Conservation (phyloP, 1,140 invertebrate species). For the Pemphigus obesinymphae region DNA sequence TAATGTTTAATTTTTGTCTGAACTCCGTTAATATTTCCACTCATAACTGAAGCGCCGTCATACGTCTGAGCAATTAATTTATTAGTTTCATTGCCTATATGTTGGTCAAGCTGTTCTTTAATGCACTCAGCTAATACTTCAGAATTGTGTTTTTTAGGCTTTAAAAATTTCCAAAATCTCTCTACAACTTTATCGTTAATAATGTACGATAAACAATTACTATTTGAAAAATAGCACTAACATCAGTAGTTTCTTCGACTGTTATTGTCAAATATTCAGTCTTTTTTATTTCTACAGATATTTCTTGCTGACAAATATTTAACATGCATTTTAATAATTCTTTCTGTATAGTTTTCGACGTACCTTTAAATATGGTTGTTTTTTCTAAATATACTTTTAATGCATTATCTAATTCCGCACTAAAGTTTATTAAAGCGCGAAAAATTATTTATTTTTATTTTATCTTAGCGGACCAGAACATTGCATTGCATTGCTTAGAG, state of each 20-base stretch:
- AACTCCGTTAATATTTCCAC: constrained; percentile 11
- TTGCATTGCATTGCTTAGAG: too few relatives aligned
- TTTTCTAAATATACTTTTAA: too few relatives aligned
- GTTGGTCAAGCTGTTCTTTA: not conserved
- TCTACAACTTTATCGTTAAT: not conserved
- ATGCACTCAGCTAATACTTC: not conserved
- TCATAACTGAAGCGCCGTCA: not conserved
- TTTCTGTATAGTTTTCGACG: too few relatives aligned
- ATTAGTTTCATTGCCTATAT: not conserved
- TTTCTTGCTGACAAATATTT: too few relatives aligned
- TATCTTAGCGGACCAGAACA: too few relatives aligned
- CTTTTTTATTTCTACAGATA: too few relatives aligned
- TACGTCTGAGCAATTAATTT: not conserved
- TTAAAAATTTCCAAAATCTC: not conserved
- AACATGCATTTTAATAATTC: too few relatives aligned
- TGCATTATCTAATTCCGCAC: too few relatives aligned
- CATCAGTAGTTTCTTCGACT: not conserved
- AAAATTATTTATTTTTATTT: too few relatives aligned
- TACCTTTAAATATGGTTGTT: too few relatives aligned
- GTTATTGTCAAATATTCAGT: not conserved
- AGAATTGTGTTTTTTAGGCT: not conserved
- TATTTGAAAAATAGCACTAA: not conserved
- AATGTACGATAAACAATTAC: not conserved
- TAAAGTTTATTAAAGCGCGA: too few relatives aligned
- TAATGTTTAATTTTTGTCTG: not conserved